A percentile compares a stretch with the other conserved stretches of the same genome.
These are phyloP conservation scores for Noctua janthe DNA, from an alignment of 2,888 invertebrate species.

Conservation along the genomic window DNA sequence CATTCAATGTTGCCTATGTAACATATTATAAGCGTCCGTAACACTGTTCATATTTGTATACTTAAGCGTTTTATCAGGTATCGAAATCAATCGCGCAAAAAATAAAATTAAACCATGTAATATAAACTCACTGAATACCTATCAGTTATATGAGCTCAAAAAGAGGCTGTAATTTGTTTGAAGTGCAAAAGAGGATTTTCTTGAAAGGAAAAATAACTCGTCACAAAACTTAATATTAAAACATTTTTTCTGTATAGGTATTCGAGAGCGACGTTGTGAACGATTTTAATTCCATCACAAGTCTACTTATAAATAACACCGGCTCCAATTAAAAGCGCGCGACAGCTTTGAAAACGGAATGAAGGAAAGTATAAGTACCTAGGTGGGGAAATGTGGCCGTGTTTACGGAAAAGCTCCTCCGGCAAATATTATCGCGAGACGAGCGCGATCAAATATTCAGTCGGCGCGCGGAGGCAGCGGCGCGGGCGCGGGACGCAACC, in stretches of 20 bases:
- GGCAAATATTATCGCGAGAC: constrained; percentile 90
- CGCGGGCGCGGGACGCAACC: constrained; percentile 89
- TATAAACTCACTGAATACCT: constrained; percentile 74
- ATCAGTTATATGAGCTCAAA: constrained; percentile 73
- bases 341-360: constrained; percentile 87
- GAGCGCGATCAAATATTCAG: constrained; percentile 90
- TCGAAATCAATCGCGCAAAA: constrained; percentile 66
- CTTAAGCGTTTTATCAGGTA: constrained; percentile 42
- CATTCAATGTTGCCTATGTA: constrained; percentile 44
- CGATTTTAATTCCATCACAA: constrained; percentile 89
- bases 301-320: constrained; percentile 88
- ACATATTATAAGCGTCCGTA: constrained; percentile 10
- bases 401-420: constrained; percentile 89
- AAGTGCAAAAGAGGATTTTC: constrained; percentile 84
- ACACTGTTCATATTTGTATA: constrained; percentile 36
- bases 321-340: constrained; percentile 88
- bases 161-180: constrained; percentile 82
- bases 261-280: constrained; percentile 85
- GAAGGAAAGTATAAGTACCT: constrained; percentile 85
- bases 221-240: constrained; percentile 86
- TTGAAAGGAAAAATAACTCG: constrained; percentile 82
- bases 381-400: constrained; percentile 87
- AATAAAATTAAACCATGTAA: constrained; percentile 69
- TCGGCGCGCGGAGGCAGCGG: constrained; percentile 84
- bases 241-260: constrained; percentile 80